These are phyloP conservation scores for Odontamblyopus lacepedii DNA, from an alignment of 2,797 vertebrate genomes.

Conservation along the genomic window DNA sequence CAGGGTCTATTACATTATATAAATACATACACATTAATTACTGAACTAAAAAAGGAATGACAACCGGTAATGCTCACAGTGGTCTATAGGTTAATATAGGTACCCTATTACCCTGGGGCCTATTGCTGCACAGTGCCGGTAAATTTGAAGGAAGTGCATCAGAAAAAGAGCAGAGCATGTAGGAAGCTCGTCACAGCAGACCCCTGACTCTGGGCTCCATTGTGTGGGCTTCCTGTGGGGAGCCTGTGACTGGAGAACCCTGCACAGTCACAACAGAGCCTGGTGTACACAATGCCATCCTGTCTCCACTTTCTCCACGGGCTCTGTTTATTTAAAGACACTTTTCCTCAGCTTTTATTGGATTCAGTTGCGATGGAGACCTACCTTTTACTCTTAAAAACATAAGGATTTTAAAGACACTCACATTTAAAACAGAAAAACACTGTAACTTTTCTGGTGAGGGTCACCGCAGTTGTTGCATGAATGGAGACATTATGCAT, in stretches of 20 bases:
- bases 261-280: constrained; percentile 56
- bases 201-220: constrained; percentile 62
- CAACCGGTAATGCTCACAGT: neutral
- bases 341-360: constrained; percentile 15
- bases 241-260: constrained; percentile 53
- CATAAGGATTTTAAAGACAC: neutral
- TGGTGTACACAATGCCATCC: constrained; percentile 71
- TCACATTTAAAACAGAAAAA: too few relatives aligned
- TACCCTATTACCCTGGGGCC: constrained; percentile 49
- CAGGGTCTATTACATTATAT: too few relatives aligned
- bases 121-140: constrained; percentile 36
- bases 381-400: neutral
- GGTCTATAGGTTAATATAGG: constrained; percentile 21
- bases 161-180: constrained; percentile 46
- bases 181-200: constrained; percentile 68
- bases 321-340: constrained; percentile 26
- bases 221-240: constrained; percentile 76
- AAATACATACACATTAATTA: too few relatives aligned
- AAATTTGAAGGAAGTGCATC: constrained; percentile 69
- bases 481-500: too few relatives aligned
- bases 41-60: too few relatives aligned
- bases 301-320: constrained; percentile 51
- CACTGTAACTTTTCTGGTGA: too few relatives aligned
- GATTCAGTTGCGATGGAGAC: neutral
- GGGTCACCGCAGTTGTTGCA: too few relatives aligned